These are phyloP conservation scores for Hypomecis atomaria DNA, from an alignment of 2,888 invertebrate species.

Conservation along the genomic window DNA sequence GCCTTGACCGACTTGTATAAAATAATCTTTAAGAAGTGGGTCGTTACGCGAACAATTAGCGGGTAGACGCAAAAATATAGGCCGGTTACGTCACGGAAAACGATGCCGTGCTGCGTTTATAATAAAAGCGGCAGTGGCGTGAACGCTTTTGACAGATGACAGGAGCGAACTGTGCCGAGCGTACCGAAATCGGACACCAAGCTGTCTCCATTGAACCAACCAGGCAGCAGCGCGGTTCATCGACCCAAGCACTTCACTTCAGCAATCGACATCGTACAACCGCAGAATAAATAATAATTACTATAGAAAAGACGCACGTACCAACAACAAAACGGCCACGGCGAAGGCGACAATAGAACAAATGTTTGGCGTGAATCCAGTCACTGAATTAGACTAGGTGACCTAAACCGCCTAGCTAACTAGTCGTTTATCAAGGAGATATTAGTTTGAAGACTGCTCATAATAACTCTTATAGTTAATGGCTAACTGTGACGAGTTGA, in stretches of 20 bases:
- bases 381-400: constrained; percentile 73
- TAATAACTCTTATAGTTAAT: no score
- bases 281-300: constrained; percentile 25
- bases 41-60: constrained; percentile 43
- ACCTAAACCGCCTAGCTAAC: constrained; percentile 58
- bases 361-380: constrained; percentile 79
- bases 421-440: constrained; percentile 24
- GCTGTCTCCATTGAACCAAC: constrained; percentile 60
- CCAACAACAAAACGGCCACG: constrained; percentile 67
- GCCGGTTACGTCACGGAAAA: constrained; percentile 34
- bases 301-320: constrained; percentile 57
- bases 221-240: constrained; percentile 67
- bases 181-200: constrained; percentile 60
- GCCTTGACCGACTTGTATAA: constrained; percentile 66
- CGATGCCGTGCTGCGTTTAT: constrained; percentile 30
- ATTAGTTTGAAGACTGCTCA: background rate
- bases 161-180: constrained; percentile 49
- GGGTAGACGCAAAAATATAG: constrained; percentile 54
- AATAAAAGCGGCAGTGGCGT: constrained; percentile 48
- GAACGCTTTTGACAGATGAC: constrained; percentile 54
- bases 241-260: constrained; percentile 55
- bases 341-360: constrained; percentile 75
- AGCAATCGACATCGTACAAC: constrained; percentile 31
- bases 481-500: background rate
- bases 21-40: constrained; percentile 47